These are phyloP conservation scores for Vidua chalybeata DNA, from an alignment of 2,113 vertebrate genomes.

Conservation along the genomic window DNA sequence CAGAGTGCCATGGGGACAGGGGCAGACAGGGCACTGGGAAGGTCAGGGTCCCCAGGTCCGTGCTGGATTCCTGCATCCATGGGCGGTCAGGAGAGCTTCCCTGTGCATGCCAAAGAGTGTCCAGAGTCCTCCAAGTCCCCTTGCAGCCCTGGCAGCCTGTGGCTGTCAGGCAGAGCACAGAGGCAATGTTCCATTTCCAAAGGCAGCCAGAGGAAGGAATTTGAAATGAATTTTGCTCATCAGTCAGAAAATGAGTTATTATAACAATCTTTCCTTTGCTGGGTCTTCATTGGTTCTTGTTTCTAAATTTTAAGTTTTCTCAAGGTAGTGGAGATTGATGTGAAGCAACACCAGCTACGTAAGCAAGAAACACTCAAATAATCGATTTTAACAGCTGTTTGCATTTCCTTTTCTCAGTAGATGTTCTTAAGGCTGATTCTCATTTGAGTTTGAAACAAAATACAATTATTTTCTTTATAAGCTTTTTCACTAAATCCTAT, in stretches of 20 bases:
- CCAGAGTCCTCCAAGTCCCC: neutral
- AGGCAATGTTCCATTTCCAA: neutral
- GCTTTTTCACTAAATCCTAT: neutral
- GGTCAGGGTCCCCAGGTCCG: rapidly evolving
- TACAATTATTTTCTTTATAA: neutral
- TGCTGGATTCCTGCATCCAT: neutral
- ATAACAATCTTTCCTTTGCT: neutral
- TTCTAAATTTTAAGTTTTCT: neutral
- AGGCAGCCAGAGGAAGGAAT: neutral
- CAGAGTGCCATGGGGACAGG: neutral
- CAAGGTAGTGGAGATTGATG: neutral
- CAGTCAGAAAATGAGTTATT: neutral
- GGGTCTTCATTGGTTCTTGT: neutral
- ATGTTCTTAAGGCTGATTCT: neutral
- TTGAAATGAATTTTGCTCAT: neutral
- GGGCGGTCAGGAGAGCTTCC: neutral
- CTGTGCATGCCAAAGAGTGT: rapidly evolving
- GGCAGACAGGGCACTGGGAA: neutral
- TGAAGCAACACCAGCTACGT: neutral
- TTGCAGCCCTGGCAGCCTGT: neutral
- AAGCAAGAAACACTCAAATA: neutral
- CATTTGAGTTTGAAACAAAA: neutral
- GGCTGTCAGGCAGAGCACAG: neutral
- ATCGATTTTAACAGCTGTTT: neutral
- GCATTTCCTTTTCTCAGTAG: neutral